Base-by-base conservation (phyloP, 1,140 invertebrate species). In the Leptopilina clavipes region DNA sequence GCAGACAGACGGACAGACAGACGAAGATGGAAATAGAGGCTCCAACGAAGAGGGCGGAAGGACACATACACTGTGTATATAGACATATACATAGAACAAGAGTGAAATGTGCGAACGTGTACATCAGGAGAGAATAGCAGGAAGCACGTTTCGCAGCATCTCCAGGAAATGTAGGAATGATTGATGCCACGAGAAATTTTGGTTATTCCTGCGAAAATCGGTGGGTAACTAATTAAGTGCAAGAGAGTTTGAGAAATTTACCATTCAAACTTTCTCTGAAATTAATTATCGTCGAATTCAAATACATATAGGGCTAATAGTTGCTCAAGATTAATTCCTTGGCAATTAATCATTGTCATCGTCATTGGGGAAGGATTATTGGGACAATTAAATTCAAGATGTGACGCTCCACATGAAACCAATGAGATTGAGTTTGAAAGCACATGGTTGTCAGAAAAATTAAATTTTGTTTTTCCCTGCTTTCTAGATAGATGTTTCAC, bases 181-280 rank as follows among this genome's bases (percentile, higher is more conserved):
- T 80, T 78, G 79, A 80, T 78, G 76, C 73, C 70, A 59, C 74
- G 54, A 56, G 72, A 78, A 78, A 80, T 80, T 65, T 76, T 74
- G 76, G 77, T 76, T 74, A 80, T 71, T 74, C 76, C 44, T 74
- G 70, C 37, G 76, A 78, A 40, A 78, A 78, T 76, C 74, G 70
- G 54, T 31, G 59, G 59, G 25, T 31, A 31, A 65, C 59, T 31
- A 65, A 65, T 65, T 65, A 65, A 31, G 56, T 65, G 19, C 17
- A 31, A 31, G 18, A 22, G 56, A 65, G 59, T 65, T 65, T 31
- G 12, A 65, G 59, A 65, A 65, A 65, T 65, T 37, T 12, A 10
- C 11, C 25, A 65, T 11, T 31, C 59, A 14, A 65, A 65, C 59
- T 65, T 65, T 65, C 22, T 14, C 25, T 0, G 1, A 65, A 65